Evolutionary conservation across 30 jellyfish, hydroid and myxozoan species (phyloP), one percentile per base, ranked within the genome.

Genomic region (Hydra vulgaris): DNA sequence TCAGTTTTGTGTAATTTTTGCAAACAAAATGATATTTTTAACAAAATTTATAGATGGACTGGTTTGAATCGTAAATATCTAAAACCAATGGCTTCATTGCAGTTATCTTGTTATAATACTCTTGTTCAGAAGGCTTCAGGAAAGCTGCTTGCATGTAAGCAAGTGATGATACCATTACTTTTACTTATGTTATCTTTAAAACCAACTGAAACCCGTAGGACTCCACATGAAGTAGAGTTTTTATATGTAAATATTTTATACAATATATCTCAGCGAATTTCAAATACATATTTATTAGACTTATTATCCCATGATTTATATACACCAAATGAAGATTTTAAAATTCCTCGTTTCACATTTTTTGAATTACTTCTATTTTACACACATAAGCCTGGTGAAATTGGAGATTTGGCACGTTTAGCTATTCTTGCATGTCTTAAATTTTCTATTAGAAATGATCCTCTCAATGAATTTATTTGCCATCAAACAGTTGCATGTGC

Each of bases 401-500:
- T 81, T 78, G 97, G 97, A 21, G 79, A 79, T 54, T 22, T 56
- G 68, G 97, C 97, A 70, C 88, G 95, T 27, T 87, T 82, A 26
- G 86, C 90, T 53, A 78, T 90, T 26, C 61, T 86, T 0, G 54
- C 82, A 26, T 90, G 95, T 82, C 69, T 83, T 61, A 89, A 86
- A 26, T 76, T 85, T 1, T 71, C 97, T 55, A 86, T 86, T 15
- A 76, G 61, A 22, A 77, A 86, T 73, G 89, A 73, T 15, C 78
- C 54, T 1, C 74, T 90, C 40, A 82, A 83, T 26, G 78, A 90
- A 54, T 90, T 56, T 69, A 82, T 90, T 18, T 82, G 87, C 18
- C 80, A 72, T 52, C 95, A 90, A 85, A 84, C 97, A 7, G 94
- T 79, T 75, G 90, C 89, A 54, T 90, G 95, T 83, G 94, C 73